Base-by-base conservation (phyloP, 2,797 vertebrate species). In the Hyperoplus immaculatus region DNA sequence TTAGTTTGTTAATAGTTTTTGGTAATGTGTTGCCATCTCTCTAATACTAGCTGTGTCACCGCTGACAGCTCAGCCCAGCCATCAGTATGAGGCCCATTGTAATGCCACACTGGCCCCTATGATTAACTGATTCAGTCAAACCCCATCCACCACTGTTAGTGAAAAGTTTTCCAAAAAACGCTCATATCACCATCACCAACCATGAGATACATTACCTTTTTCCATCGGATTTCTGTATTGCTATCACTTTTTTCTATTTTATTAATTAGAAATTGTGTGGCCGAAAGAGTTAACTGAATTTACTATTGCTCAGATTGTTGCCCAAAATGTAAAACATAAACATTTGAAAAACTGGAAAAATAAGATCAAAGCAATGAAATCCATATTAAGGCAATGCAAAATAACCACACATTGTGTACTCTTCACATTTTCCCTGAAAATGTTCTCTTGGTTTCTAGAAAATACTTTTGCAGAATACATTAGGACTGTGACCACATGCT, bases 11-110 rank as follows among this genome's bases (percentile, higher is more conserved):
- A 18, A 69, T 83, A 63, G 39, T 75, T 77, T 67, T 69, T 47
- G 41, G 62, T 67, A 55, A 56, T 63, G 42, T 63, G 50, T 65
- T 78, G 39, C n/a, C 47, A 16, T 29, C 43, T 50, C 47, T 71
- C 72, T 69, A 62, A 77, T 77, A 62, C 65, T 47, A 58, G 59
- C 69, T 43, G 16, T 69, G 45, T 59, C 67, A 78, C 67, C 67
- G 58, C 56, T 81, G 57, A 39, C 70, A 61, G 64, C 53, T 64
- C 11, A 41, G 50, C 42, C 45, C 39, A 46, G 39, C 54, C 73
- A 69, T 80, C 67, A 72, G 58, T 58, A 59, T 69, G 64, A 70
- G 10, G 18, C 71, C 71, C 53, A 58, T 65, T 75, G 74, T 75
- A 65, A 61, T 1, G 10, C 62, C 68, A 73, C 6, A 2, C 11